phyloP scores from a whole-genome alignment of 2,113 vertebrate genomes.

The Setophaga kirtlandii region DNA sequence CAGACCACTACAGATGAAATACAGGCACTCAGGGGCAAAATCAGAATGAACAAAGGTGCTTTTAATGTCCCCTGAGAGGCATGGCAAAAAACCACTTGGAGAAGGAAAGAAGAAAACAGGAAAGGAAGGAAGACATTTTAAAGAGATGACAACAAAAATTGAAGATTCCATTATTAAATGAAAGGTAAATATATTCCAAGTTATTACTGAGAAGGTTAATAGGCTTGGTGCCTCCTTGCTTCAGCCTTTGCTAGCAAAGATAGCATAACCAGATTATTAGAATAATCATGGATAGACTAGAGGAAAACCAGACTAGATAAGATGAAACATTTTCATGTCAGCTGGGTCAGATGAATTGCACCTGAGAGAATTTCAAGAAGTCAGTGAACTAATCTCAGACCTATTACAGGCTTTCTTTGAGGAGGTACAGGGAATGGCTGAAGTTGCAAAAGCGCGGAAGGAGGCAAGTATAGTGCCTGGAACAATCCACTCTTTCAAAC shows the following conservation, averaged over 20 bases:
- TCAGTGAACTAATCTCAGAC: conserved; percentile 11
- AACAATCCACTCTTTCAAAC: background rate
- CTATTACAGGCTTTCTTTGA: conserved; percentile 12
- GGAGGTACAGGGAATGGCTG: background rate
- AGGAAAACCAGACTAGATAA: conserved; percentile 41
- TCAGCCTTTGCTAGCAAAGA: background rate
- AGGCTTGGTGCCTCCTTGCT: background rate
- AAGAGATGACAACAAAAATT: background rate
- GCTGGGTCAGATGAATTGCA: conserved; percentile 27
- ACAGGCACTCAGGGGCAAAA: background rate
- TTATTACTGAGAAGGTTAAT: background rate
- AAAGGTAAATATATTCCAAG: background rate
- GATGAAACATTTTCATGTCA: background rate
- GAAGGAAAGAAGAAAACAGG: background rate
- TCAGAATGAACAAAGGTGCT: background rate
- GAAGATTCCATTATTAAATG: background rate
- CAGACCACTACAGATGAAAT: background rate
- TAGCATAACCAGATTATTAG: background rate
- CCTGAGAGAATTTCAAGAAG: conserved; percentile 41
- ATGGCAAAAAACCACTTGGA: background rate
- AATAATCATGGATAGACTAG: background rate
- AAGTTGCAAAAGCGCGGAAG: background rate
- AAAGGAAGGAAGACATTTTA: background rate
- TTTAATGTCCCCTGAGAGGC: background rate
- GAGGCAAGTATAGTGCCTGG: background rate